These are phyloP conservation scores for Gnathonemus longibarbis DNA, from an alignment of 2,113 vertebrate genomes.

Conservation along the genomic window DNA sequence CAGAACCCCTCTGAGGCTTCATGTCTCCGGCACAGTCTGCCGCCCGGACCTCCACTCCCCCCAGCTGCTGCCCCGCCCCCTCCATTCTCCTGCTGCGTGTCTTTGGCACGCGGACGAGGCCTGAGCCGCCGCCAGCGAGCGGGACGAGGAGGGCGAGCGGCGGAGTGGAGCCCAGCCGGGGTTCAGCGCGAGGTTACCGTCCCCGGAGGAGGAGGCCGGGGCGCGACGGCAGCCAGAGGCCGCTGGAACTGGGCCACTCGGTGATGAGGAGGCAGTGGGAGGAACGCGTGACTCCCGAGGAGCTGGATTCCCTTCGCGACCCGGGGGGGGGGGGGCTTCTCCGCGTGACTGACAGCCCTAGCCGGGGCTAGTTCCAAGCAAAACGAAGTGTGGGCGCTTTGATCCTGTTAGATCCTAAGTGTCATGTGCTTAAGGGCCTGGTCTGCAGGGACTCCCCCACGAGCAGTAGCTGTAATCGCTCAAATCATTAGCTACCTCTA, in stretches of 20 bases:
- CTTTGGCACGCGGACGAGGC: conserved; percentile 23
- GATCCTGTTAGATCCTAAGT: neutral
- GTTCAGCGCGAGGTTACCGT: conserved; percentile 52
- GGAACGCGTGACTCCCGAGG: neutral
- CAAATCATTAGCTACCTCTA: neutral
- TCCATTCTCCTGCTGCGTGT: neutral
- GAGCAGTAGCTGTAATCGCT: neutral
- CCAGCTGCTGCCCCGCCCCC: neutral
- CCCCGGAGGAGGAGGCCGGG: conserved; percentile 40
- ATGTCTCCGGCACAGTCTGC: neutral
- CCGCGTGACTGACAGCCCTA: neutral
- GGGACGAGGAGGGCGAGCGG: conserved; percentile 21
- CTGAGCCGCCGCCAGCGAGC: conserved; percentile 15
- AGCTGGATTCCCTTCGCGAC: neutral
- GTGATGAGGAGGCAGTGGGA: conserved; percentile 5
- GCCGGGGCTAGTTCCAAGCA: neutral
- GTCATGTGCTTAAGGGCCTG: neutral
- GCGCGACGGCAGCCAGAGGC: conserved; percentile 34
- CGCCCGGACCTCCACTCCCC: neutral
- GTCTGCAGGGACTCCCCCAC: neutral
- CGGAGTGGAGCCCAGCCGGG: conserved; percentile 41
- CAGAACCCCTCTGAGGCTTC: neutral
- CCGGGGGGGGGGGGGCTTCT: neutral
- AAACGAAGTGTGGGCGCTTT: neutral
- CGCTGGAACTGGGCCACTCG: conserved; percentile 45